Base-by-base conservation (phyloP, 2,797 vertebrate species). In the Dallia pectoralis region DNA sequence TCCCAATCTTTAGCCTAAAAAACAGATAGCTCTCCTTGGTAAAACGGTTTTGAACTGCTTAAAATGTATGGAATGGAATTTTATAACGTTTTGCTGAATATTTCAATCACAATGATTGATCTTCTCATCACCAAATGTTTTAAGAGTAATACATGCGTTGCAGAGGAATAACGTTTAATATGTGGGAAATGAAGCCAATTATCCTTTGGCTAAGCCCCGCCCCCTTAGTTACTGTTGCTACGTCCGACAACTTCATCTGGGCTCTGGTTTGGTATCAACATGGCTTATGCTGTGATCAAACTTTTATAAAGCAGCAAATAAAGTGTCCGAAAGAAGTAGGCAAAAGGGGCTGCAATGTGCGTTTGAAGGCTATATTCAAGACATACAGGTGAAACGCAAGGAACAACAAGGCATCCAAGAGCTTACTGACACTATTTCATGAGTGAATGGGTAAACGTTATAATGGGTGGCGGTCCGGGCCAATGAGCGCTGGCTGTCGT, bases 401-500 rank as follows among this genome's bases (percentile, higher is more conserved):
- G n/a, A n/a, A n/a, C n/a, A n/a, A n/a, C n/a, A n/a, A n/a, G n/a
- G n/a, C n/a, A n/a, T n/a, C 22, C 19, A 61, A 61, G 19, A 5
- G 22, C 9, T 25, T 63, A 84, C 62, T 69, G 74, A 40, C 76
- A 49, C 76, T 74, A 73, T 65, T 79, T 72, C 76, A 77, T 22
- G 49, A 56, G 16, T 67, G 47, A 86, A 84, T 73, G 75, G 81
- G 71, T 82, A 84, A 79, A 75, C 83, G 84, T 82, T 85, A 86
- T 40, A 69, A 49, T 51, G 76, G 78, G 65, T 69, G 77, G 73
- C 77, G 83, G 81, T 89, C 84, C 83, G 81, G 86, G 87, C 89
- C 88, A 86, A 81, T 82, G 84, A 88, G 22, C 64, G 73, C 51
- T 65, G 63, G n/a, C n/a, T n/a, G n/a, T n/a, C n/a, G n/a, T n/a